Evolutionary conservation across 2,888 invertebrate genomes (phyloP), one percentile per base, ranked within the genome.

Genomic region (Pristionchus japonicus): DNA sequence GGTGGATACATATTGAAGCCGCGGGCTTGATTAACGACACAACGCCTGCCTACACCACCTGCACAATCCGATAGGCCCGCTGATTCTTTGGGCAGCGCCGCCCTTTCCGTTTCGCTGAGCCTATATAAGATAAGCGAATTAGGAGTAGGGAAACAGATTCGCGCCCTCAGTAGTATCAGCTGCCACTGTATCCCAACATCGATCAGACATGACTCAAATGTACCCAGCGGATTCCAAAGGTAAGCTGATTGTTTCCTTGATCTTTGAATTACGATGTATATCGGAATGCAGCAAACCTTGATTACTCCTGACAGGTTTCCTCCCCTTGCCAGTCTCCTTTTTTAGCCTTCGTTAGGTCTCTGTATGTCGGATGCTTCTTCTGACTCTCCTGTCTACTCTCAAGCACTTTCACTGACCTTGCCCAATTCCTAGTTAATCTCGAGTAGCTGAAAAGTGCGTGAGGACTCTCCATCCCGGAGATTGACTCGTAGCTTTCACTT

Each of bases 21-120:
- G 77, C 27, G 77, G 77, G 77, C 40, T 43, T 77, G 77, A 77
- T 77, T 77, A 70, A 70, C 37, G 34, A 31, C 67, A 77, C 43
- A 40, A 40, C 6, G 23, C 43, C 74, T 11, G 15, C n/a, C 77
- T 47, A 77, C 77, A 77, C 77, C 77, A 47, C 3, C 77, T 40
- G n/a, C 77, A 77, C 77, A 77, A 77, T 47, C 43, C 77, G 43
- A 34, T 40, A 43, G 67, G 34, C 67, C 67, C 67, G 77, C 20
- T 77, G 37, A 37, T 70, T n/a, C n/a, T n/a, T 17, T 70, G 15
- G 37, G 40, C 43, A 11, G n/a, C 43, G 37, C 70, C 77, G n/a
- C 40, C 77, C 77, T 47, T 27, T 23, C 11, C 77, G 27, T 11
- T 37, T n/a, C 20, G 40, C 23, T 74, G n/a, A 74, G 40, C 77